Percentiles rank a stretch among this genome's conserved stretches.
Conservation (phyloP, 2,797 vertebrate genomes). For the Antrozous pallidus region DNA sequence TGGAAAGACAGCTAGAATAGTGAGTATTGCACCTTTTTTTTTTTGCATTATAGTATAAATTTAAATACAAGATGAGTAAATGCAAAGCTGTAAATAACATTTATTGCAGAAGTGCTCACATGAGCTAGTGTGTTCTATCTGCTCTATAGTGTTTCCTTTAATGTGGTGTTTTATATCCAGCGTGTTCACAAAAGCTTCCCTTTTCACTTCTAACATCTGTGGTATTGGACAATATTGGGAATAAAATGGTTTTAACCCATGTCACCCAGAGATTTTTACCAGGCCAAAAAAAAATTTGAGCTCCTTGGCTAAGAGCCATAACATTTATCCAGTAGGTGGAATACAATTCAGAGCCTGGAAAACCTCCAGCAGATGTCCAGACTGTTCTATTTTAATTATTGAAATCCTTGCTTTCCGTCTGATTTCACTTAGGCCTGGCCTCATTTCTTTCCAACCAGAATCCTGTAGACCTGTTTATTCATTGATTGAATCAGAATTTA, state of each 20-base stretch:
- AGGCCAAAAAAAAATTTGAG: slow-evolving; percentile 54
- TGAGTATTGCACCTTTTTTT: background rate
- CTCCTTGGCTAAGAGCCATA: slow-evolving; percentile 27
- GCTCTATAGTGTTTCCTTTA: slow-evolving; percentile 53
- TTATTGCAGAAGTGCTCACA: background rate
- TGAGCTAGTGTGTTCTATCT: background rate
- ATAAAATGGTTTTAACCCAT: slow-evolving; percentile 58
- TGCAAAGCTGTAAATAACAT: background rate
- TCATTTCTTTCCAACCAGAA: slow-evolving; percentile 51
- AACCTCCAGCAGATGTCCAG: background rate
- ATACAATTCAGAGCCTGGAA: background rate
- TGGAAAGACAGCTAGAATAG: slow-evolving; percentile 18
- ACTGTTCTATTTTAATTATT: background rate
- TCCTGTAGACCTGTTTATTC: background rate
- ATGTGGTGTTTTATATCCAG: slow-evolving; percentile 57
- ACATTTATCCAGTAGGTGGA: slow-evolving; percentile 42
- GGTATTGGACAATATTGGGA: slow-evolving; percentile 40
- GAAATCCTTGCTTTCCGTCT: slow-evolving; percentile 9
- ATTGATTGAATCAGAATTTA: slow-evolving; percentile 24
- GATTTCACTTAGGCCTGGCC: slow-evolving; percentile 39
- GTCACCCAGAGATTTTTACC: slow-evolving; percentile 54
- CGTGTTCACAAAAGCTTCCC: slow-evolving; percentile 55
- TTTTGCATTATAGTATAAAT: slow-evolving; percentile 45
- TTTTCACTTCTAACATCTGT: slow-evolving; percentile 53
- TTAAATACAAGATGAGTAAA: slow-evolving; percentile 27